Percentiles rank a stretch among this genome's conserved stretches.
Evolutionary conservation across 2,113 vertebrate species (phyloP).

Genomic region (Scatophagus argus): DNA sequence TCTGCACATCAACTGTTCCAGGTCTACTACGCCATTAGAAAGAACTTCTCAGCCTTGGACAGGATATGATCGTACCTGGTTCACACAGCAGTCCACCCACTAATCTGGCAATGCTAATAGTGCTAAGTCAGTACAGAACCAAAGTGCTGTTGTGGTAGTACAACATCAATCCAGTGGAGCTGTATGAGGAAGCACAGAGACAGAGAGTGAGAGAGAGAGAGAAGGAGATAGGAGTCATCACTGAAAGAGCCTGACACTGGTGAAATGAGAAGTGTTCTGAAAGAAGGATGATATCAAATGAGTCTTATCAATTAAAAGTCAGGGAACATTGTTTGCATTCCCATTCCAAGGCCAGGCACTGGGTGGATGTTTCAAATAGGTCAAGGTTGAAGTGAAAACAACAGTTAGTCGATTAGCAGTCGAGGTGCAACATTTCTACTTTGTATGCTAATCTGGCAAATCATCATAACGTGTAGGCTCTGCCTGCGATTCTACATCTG

Average conservation of each 20-base stretch:
- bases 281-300: conserved; percentile 79
- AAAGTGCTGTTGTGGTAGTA: background rate
- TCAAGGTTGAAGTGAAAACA: conserved; percentile 83
- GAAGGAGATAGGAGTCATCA: conserved; percentile 42
- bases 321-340: conserved; percentile 73
- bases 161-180: conserved; percentile 6
- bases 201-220: conserved; percentile 26
- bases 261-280: conserved; percentile 45
- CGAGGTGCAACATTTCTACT: conserved; percentile 77
- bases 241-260: conserved; percentile 59
- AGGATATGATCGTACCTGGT: conserved; percentile 30
- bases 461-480: conserved; percentile 73
- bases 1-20: conserved; percentile 65
- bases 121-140: conserved; percentile 18
- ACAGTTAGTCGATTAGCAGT: conserved; percentile 82
- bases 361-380: conserved; percentile 77
- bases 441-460: conserved; percentile 82
- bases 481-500: conserved; percentile 79
- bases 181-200: conserved; percentile 18
- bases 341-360: conserved; percentile 63
- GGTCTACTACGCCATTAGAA: conserved; percentile 68
- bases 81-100: conserved; percentile 18
- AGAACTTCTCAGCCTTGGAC: conserved; percentile 47
- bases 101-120: background rate
- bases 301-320: conserved; percentile 77